Evolutionary conservation across 2,888 invertebrate species (phyloP).

Genomic region (Spilarctia lutea): DNA sequence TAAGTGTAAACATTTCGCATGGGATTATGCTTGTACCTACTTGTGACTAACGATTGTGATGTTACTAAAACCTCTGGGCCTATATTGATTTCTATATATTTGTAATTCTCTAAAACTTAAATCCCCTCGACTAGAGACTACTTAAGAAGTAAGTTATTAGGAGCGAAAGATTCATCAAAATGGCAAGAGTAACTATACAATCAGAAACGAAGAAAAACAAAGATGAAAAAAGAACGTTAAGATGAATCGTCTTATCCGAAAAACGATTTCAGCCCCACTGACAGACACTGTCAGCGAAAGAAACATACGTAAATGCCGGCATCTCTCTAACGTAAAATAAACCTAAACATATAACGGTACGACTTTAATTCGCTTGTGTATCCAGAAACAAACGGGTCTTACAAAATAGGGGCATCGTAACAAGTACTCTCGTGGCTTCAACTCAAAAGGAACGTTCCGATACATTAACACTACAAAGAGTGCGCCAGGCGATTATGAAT

Average conservation of each 20-base stretch:
- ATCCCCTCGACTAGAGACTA: constrained; percentile 25
- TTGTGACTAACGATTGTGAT: not conserved
- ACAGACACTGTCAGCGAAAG: constrained; percentile 35
- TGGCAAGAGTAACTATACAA: constrained; percentile 38
- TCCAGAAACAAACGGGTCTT: constrained; percentile 43
- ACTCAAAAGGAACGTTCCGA: constrained; percentile 53
- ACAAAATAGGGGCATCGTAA: constrained; percentile 53
- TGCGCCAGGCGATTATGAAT: constrained; percentile 62
- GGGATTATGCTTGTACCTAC: too few relatives aligned
- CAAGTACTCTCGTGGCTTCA: constrained; percentile 62
- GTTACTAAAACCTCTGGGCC: not conserved
- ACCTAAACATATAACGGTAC: constrained; percentile 52
- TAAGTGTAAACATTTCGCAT: too few relatives aligned
- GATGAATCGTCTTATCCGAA: constrained; percentile 64
- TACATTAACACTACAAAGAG: constrained; percentile 56
- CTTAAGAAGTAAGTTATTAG: constrained; percentile 36
- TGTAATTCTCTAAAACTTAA: constrained; percentile 2
- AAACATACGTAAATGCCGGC: constrained; percentile 46
- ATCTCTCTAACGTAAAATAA: constrained; percentile 51
- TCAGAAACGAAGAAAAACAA: constrained; percentile 54
- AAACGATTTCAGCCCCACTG: constrained; percentile 62
- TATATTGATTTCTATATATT: too few relatives aligned
- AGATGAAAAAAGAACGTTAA: constrained; percentile 58
- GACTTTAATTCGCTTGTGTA: constrained; percentile 55
- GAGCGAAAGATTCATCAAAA: constrained; percentile 37